Percentiles rank a stretch among this genome's conserved stretches.
These are phyloP conservation scores for Drosophila kurseongensis DNA, from an alignment of 1,140 invertebrate genomes.

Conservation along the genomic window DNA sequence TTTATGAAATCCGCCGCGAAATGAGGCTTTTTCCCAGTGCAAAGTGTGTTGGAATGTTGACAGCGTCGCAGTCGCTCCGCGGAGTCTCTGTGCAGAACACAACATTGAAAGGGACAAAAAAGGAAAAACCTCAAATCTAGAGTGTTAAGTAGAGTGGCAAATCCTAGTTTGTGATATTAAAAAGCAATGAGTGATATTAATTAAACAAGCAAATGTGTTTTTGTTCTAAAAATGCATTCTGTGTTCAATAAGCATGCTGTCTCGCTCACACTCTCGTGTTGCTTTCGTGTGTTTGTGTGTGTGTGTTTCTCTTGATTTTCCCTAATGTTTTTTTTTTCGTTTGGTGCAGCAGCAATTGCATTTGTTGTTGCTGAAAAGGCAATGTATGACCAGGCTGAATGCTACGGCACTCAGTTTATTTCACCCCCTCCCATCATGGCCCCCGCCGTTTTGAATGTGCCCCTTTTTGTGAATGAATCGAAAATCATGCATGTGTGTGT, in stretches of 20 bases:
- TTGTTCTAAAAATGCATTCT: slow-evolving; percentile 64
- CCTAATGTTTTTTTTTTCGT: slow-evolving; percentile 45
- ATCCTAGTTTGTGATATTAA: not conserved
- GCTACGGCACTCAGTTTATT: slow-evolving; percentile 63
- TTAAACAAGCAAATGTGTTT: slow-evolving; percentile 41
- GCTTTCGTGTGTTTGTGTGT: slow-evolving; percentile 6
- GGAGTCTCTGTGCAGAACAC: slow-evolving; percentile 34
- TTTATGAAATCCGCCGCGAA: slow-evolving; percentile 38
- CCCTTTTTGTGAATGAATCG: slow-evolving; percentile 80
- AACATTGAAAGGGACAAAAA: slow-evolving; percentile 7
- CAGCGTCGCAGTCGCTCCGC: slow-evolving; percentile 50
- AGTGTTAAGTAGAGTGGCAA: slow-evolving; percentile 14
- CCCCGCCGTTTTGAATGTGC: slow-evolving; percentile 56
- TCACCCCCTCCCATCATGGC: slow-evolving; percentile 28
- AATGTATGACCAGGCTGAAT: slow-evolving; percentile 64
- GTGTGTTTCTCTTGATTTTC: slow-evolving; percentile 39
- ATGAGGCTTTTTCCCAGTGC: slow-evolving; percentile 49
- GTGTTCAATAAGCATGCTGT: slow-evolving; percentile 44
- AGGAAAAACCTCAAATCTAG: not conserved
- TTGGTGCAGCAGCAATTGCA: slow-evolving; percentile 56
- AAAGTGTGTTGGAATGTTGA: slow-evolving; percentile 76
- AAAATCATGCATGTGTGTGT: slow-evolving; percentile 31
- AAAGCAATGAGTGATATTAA: not conserved
- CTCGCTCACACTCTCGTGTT: slow-evolving; percentile 54
- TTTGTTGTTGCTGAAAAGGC: slow-evolving; percentile 64